Percentiles rank a stretch among this genome's conserved stretches.
Conservation (phyloP, 2,797 vertebrate genomes). For the Ataeniobius toweri region DNA sequence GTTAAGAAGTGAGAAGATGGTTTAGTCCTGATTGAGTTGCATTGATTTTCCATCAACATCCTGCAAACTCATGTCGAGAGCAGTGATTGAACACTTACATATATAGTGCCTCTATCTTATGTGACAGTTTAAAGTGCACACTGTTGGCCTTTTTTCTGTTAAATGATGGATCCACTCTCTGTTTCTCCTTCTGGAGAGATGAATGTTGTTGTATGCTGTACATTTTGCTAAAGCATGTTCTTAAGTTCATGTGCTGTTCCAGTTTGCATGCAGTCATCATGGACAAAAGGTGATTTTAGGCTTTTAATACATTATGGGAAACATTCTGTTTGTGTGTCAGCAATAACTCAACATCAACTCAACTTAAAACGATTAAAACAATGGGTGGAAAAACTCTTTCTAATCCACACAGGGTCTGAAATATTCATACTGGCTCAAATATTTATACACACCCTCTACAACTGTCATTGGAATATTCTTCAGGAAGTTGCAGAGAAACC, state of each 20-base stretch:
- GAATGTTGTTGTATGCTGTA: not conserved
- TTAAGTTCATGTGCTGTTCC: not conserved
- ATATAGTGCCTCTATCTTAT: constrained; percentile 34
- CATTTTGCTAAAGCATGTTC: not conserved
- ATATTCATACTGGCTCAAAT: no score
- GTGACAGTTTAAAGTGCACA: not conserved
- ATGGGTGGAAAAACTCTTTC: not conserved
- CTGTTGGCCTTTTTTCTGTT: not conserved
- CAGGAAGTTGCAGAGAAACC: no score
- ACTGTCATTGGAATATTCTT: no score
- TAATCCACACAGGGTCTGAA: not conserved
- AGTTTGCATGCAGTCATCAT: not conserved
- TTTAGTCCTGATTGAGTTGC: constrained; percentile 42
- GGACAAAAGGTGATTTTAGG: not conserved
- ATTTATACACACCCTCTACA: no score
- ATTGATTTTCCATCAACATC: constrained; percentile 59
- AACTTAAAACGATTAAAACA: not conserved
- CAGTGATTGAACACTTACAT: constrained; percentile 49
- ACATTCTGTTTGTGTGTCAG: not conserved
- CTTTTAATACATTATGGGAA: not conserved
- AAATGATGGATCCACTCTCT: not conserved
- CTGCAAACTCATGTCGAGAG: constrained; percentile 46
- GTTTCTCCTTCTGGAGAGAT: not conserved
- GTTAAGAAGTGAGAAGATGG: constrained; percentile 25
- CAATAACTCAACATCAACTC: not conserved